Percentiles rank a stretch among this genome's conserved stretches.
Evolutionary conservation across 1,140 invertebrate genomes (phyloP).

Genomic region (Maconellicoccus hirsutus): DNA sequence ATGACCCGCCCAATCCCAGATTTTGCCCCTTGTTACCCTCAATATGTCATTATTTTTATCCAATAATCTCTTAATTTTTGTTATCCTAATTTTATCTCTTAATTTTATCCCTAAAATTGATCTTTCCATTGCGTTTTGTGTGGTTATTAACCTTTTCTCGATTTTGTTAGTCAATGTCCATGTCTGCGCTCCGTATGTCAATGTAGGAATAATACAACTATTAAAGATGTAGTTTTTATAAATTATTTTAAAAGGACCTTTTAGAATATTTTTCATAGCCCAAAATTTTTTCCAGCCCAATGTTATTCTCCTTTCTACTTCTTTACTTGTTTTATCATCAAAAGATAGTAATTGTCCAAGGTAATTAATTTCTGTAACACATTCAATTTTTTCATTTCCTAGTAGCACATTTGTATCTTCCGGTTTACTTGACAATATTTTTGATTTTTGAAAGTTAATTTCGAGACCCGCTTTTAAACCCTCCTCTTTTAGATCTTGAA

Average conservation of each 20-base stretch:
- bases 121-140: slow-evolving; percentile 22
- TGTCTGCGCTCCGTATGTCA: slow-evolving; percentile 25
- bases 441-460: slow-evolving; percentile 23
- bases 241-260: not conserved
- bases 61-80: not conserved
- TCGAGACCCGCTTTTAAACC: slow-evolving; percentile 23
- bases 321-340: too few species aligned
- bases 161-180: slow-evolving; percentile 22
- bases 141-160: slow-evolving; percentile 1
- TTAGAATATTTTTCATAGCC: slow-evolving; percentile 18
- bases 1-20: too few species aligned
- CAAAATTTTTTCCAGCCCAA: slow-evolving; percentile 25
- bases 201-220: slow-evolving; percentile 17
- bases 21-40: not conserved
- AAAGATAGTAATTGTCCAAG: slow-evolving; percentile 23
- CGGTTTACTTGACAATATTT: slow-evolving; percentile 17
- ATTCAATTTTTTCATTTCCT: slow-evolving; percentile 18
- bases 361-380: not conserved
- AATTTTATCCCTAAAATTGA: slow-evolving; percentile 2
- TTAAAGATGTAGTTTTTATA: slow-evolving; percentile 9
- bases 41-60: not conserved
- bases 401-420: not conserved
- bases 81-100: slow-evolving; percentile 17
- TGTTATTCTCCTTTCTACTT: too few species aligned
- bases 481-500: slow-evolving; percentile 13